Evolutionary conservation across 1,140 invertebrate species (phyloP), one percentile per base, ranked within the genome.

Genomic region (Bathynomus jamesi): DNA sequence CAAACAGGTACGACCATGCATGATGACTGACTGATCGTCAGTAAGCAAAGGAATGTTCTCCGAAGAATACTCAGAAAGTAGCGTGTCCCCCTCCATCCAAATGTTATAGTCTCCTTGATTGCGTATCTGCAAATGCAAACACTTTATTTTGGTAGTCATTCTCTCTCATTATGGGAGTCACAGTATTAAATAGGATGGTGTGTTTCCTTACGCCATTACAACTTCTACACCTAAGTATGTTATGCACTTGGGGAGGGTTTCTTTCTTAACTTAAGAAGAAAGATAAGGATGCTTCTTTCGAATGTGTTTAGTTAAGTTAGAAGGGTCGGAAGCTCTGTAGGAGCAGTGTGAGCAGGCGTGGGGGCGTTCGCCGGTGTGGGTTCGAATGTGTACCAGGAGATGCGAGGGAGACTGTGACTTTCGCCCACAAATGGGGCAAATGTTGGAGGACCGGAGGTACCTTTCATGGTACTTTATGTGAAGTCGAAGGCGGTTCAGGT

Each of bases 311-410:
- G 67, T 69, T 17, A 69, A 31, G 13, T 69, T 69, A 21, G 67
- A 69, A 21, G 67, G 67, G 17, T 69, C 67, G 2, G 67, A 69
- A 1, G 67, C 67, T 4, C 67, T 40, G 28, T 69, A 69, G 10
- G 71, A 28, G 17, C 71, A 72, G 7, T 69, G 61, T 11, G 70
- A 70, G 60, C 80, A 81, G 13, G 72, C 71, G 66, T 80, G 80
- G 11, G 80, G 80, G 8, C 79, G 69, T 69, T 84, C 82, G 28
- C 82, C 82, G n/a, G 82, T 82, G 75, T 84, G 83, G 2, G 82
- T 80, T 7, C 82, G 78, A 25, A 82, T 79, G 73, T 85, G 84
- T 27, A 81, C 81, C 69, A 81, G 82, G 76, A 84, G 80, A 70
- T 83, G 81, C n/a, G 81, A 81, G 5, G 80, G 67, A 2, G 67